Evolutionary conservation across 2,113 vertebrate genomes (phyloP), one percentile per base, ranked within the genome.

Genomic region (Chrysemys picta): DNA sequence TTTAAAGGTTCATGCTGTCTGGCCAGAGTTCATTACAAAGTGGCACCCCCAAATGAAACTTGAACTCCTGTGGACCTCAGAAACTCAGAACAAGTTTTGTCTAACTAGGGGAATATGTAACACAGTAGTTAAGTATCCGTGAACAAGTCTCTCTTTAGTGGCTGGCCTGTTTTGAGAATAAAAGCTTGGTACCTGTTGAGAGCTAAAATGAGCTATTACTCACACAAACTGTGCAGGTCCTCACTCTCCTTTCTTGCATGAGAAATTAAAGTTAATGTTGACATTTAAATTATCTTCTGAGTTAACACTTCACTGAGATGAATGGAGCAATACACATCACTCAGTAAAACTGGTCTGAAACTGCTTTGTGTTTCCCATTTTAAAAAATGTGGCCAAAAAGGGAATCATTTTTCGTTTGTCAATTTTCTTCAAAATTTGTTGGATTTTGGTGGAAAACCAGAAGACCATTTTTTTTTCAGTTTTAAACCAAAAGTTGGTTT

Each of bases 281-380:
- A 90, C 69, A 76, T 38, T 65, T 42, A 95, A 91, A 93, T 89
- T 89, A 29, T 62, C 59, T 17, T 65, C 59, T 65, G 59, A 62
- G 57, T 65, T 88, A 89, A 91, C 85, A 82, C 6, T 90, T 78
- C 72, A 93, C 45, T 53, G 83, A 84, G 56, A 82, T 89, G 3
- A 93, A 86, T 19, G 25, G 25, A 86, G 82, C 35, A 88, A 22
- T 72, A 93, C 72, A 53, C 69, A 14, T 24, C 52, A 38, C 21
- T 94, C 62, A 94, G 89, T 89, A 91, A 89, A 96, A 84, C 49
- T 62, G 16, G 76, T 89, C 84, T 89, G 52, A 88, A 89, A 88
- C 45, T 11, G 5, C 10, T 42, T 80, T 0, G 7, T 90, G 88
- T 94, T 85, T 80, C 11, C 52, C 13, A 62, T 56, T 4, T 84